Evolutionary conservation across 92 coral and sea anemone species (phyloP).

Genomic region (Heteractis magnifica): DNA sequence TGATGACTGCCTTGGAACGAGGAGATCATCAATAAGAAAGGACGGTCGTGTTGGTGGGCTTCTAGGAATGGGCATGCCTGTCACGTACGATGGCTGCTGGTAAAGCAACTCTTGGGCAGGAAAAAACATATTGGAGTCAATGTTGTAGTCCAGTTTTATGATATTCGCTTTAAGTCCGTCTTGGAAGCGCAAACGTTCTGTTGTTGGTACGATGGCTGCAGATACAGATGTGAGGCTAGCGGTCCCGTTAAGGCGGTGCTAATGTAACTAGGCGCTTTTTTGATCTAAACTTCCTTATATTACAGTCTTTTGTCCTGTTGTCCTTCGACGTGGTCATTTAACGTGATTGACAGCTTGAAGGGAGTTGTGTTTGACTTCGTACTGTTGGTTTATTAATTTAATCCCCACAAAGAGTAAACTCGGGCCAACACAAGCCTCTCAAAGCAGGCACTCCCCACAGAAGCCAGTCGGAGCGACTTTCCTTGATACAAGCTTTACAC

Average conservation of each 20-base stretch:
- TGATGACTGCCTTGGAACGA: conserved; percentile 47
- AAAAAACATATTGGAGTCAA: conserved; percentile 40
- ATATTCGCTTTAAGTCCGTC: background rate
- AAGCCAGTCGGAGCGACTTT: background rate
- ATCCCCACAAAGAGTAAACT: conserved; percentile 45
- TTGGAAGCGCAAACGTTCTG: background rate
- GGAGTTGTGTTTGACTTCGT: conserved; percentile 57
- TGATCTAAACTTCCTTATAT: conserved; percentile 16
- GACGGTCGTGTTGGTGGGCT: conserved; percentile 54
- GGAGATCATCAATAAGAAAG: conserved; percentile 47
- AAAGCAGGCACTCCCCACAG: background rate
- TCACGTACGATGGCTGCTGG: conserved; percentile 51
- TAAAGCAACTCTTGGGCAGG: conserved; percentile 55
- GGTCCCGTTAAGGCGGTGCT: conserved; percentile 8
- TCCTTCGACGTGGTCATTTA: conserved; percentile 48
- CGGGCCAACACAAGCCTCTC: background rate
- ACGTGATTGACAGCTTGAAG: conserved; percentile 63
- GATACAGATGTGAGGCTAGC: conserved; percentile 16
- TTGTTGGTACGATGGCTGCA: background rate
- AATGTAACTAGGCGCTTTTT: conserved; percentile 26
- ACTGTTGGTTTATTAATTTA: conserved; percentile 61
- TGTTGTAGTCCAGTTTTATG: background rate
- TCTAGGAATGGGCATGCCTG: conserved; percentile 37
- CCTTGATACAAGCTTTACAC: background rate
- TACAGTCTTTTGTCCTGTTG: conserved; percentile 46